Evolutionary conservation across 2,113 vertebrate species (phyloP).

Genomic region (Jacana jacana): DNA sequence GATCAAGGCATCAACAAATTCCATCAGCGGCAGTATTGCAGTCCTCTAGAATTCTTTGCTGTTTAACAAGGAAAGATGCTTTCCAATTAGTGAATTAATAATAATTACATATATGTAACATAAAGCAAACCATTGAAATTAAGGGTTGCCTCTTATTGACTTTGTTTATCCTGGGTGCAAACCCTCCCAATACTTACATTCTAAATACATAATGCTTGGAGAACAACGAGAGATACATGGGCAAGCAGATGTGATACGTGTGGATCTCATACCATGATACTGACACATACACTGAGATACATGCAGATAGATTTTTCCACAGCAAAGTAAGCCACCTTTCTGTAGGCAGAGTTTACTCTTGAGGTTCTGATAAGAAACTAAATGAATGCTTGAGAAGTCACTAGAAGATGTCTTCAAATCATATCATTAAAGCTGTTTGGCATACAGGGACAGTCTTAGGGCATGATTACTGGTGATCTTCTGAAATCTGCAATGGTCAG

Average conservation of each 20-base stretch:
- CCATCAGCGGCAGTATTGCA: background rate
- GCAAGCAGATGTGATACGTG: background rate
- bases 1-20: background rate
- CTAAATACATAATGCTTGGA: background rate
- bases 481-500: background rate
- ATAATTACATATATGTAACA: background rate
- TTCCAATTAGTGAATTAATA: background rate
- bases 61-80: background rate
- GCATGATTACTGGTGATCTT: background rate
- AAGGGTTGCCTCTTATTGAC: background rate
- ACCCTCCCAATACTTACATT: background rate
- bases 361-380: background rate
- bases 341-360: background rate
- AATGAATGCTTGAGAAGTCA: background rate
- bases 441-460: background rate
- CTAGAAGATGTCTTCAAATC: background rate
- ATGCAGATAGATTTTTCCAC: background rate
- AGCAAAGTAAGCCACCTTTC: background rate
- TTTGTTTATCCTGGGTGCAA: background rate
- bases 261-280: background rate
- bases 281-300: background rate
- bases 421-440: background rate
- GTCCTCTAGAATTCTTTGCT: background rate
- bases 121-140: background rate
- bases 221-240: background rate